phyloP scores from a whole-genome alignment of 2,113 vertebrate genomes.

The Laterallus jamaicensis region DNA sequence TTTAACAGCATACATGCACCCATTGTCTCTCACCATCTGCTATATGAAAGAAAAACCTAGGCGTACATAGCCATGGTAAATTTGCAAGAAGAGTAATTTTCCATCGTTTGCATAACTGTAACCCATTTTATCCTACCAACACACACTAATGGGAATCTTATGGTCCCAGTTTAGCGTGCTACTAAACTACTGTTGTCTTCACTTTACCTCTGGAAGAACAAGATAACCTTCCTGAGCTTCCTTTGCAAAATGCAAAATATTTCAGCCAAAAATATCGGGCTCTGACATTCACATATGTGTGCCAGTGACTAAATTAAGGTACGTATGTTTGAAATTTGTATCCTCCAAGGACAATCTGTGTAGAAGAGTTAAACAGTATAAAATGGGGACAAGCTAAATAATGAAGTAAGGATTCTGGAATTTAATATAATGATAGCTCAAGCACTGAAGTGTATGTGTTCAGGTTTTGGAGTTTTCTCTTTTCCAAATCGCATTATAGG shows the following conservation, averaged over 20 bases:
- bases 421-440: slow-evolving; percentile 13
- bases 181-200: slow-evolving; percentile 14
- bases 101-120: not conserved
- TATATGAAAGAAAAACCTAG: not conserved
- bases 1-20: not conserved
- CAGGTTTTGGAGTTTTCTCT: not conserved
- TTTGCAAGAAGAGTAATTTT: slow-evolving; percentile 6
- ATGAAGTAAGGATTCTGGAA: slow-evolving; percentile 46
- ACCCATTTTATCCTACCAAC: slow-evolving; percentile 28
- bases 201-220: slow-evolving; percentile 42
- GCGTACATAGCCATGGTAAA: not conserved
- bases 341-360: slow-evolving; percentile 46
- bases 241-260: slow-evolving; percentile 9
- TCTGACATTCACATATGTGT: not conserved
- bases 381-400: slow-evolving; percentile 31
- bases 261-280: slow-evolving; percentile 23
- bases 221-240: slow-evolving; percentile 37
- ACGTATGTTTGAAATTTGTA: slow-evolving; percentile 32
- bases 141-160: not conserved
- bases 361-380: slow-evolving; percentile 38
- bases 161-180: not conserved
- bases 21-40: slow-evolving; percentile 29
- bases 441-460: not conserved
- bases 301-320: slow-evolving; percentile 19
- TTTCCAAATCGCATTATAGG: not conserved